phyloP scores from a whole-genome alignment of 1,140 invertebrate species.

The Homalodisca vitripennis region DNA sequence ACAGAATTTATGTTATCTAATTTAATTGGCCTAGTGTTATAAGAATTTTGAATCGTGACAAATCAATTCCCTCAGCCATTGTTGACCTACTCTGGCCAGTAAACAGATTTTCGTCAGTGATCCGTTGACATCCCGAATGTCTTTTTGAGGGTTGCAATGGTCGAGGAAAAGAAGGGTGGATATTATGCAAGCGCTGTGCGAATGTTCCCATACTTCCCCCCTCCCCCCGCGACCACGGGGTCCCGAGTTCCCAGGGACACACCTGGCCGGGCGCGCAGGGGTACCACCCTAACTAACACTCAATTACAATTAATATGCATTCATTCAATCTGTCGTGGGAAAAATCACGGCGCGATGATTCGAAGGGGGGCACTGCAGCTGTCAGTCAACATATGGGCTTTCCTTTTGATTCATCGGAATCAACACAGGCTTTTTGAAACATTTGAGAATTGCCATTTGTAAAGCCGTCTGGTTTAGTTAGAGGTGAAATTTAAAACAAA shows the following conservation, averaged over 20 bases:
- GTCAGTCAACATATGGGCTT: neutral
- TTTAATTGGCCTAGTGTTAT: no score
- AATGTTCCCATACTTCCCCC: neutral
- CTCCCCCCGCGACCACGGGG: neutral
- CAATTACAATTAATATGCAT: neutral
- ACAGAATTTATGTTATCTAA: no score
- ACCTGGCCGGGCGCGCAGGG: neutral
- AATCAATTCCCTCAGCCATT: no score
- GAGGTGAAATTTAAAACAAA: neutral
- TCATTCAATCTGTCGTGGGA: neutral
- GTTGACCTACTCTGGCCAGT: no score
- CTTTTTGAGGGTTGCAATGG: neutral
- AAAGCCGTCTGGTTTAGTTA: neutral
- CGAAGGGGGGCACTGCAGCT: no score
- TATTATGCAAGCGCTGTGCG: neutral
- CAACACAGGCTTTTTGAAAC: neutral
- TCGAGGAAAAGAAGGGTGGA: neutral
- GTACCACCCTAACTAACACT: neutral
- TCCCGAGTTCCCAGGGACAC: neutral
- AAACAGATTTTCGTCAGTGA: no score
- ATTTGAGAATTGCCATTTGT: neutral
- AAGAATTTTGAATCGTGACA: no score
- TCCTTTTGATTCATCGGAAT: neutral
- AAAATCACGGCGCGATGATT: conserved; percentile 1
- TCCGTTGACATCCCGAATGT: no score